These are phyloP conservation scores for Apteryx owenii DNA, from an alignment of 2,113 vertebrate genomes.

Conservation along the genomic window DNA sequence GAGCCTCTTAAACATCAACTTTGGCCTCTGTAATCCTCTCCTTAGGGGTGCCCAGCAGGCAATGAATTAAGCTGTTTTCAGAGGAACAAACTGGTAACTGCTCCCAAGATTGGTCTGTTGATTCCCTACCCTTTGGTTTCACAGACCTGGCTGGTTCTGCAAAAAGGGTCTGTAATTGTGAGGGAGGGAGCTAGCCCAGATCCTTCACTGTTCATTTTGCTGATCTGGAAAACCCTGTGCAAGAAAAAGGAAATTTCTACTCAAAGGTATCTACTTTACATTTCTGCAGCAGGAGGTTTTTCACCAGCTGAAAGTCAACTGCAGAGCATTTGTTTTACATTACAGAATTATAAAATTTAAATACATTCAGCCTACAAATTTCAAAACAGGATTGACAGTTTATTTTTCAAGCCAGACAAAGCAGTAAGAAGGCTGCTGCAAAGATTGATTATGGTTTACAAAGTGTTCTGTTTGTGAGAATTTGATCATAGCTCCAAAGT, in stretches of 20 bases:
- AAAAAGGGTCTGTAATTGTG: background rate
- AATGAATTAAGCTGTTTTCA: background rate
- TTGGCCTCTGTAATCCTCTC: background rate
- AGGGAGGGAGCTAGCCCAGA: background rate
- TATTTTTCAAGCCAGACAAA: constrained; percentile 61
- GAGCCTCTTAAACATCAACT: background rate
- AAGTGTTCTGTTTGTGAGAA: constrained; percentile 56
- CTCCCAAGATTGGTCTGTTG: background rate
- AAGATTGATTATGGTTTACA: constrained; percentile 57
- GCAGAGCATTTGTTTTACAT: constrained; percentile 43
- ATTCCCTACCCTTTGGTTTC: background rate
- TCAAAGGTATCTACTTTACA: background rate
- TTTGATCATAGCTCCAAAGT: constrained; percentile 38
- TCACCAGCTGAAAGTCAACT: background rate
- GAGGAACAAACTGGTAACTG: background rate
- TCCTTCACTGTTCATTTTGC: background rate
- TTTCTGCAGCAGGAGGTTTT: constrained; percentile 29
- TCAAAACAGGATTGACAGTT: constrained; percentile 47
- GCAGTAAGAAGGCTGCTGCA: background rate
- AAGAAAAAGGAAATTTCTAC: constrained; percentile 9
- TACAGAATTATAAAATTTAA: constrained; percentile 59
- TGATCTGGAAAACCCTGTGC: background rate
- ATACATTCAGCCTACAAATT: constrained; percentile 59
- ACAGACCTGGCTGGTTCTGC: background rate
- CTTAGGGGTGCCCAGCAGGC: background rate